Conservation (phyloP, 2,113 vertebrate genomes). For the Litocranius walleri region DNA sequence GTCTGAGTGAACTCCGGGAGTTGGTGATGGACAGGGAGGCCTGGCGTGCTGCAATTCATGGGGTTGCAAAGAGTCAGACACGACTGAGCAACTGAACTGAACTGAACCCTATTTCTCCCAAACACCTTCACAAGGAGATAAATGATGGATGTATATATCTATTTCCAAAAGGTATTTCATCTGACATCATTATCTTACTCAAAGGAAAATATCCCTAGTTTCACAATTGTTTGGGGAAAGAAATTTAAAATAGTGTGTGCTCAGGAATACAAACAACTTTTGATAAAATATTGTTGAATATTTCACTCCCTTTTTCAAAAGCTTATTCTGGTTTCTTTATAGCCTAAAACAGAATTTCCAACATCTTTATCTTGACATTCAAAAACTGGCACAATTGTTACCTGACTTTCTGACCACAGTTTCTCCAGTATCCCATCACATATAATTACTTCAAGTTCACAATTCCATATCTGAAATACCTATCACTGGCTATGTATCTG, state of each 20-base stretch:
- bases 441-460: background rate
- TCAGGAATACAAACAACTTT: background rate
- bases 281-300: background rate
- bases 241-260: background rate
- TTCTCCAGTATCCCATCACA: background rate
- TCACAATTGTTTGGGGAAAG: background rate
- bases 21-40: too few species aligned
- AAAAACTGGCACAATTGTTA: background rate
- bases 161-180: slow-evolving; percentile 26
- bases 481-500: background rate
- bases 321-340: background rate
- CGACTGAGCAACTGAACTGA: too few species aligned
- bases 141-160: background rate
- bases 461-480: background rate
- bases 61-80: too few species aligned
- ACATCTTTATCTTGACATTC: background rate
- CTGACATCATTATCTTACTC: slow-evolving; percentile 22
- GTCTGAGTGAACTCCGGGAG: too few species aligned
- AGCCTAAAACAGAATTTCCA: background rate
- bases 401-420: background rate
- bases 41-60: too few species aligned
- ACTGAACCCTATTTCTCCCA: background rate
- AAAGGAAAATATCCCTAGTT: background rate
- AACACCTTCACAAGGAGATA: background rate
- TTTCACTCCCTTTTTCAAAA: slow-evolving; percentile 12